phyloP scores from a whole-genome alignment of 2,888 invertebrate species.

The Hipparchia semele region DNA sequence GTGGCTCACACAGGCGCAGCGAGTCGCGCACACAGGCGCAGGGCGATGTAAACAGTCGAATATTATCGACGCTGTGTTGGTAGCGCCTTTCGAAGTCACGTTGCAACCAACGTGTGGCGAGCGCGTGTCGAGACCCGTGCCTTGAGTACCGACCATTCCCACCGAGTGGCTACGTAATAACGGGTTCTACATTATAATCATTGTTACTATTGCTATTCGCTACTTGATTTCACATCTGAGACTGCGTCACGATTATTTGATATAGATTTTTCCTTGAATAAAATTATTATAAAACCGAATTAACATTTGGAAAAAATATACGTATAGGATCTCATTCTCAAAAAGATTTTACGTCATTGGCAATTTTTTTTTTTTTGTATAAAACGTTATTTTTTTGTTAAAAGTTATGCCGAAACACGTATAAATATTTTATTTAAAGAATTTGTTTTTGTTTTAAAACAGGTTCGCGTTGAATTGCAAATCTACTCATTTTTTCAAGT shows the following conservation, averaged over 20 bases:
- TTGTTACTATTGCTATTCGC: conserved; percentile 45
- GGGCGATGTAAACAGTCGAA: conserved; percentile 60
- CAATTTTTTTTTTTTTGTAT: too few relatives aligned
- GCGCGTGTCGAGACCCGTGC: conserved; percentile 68
- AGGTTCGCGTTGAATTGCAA: too few relatives aligned
- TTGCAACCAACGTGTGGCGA: conserved; percentile 71
- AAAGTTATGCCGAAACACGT: too few relatives aligned
- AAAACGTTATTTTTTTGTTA: too few relatives aligned
- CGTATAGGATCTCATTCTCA: too few relatives aligned
- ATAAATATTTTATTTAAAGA: too few relatives aligned
- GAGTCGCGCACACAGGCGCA: conserved; percentile 50
- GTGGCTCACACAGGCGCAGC: conserved; percentile 33
- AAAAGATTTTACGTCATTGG: too few relatives aligned
- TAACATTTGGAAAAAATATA: too few relatives aligned
- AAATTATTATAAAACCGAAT: conserved; percentile 6
- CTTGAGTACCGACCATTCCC: conserved; percentile 42
- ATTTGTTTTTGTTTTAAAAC: too few relatives aligned
- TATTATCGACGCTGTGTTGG: conserved; percentile 59
- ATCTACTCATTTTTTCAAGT: too few relatives aligned
- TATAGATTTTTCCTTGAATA: not conserved
- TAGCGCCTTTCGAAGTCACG: conserved; percentile 61
- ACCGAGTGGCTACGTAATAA: conserved; percentile 47
- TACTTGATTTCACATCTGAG: conserved; percentile 40
- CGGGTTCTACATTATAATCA: conserved; percentile 35
- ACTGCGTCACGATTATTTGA: conserved; percentile 19